Base-by-base conservation (phyloP, 2,113 vertebrate species). In the Anhinga anhinga region DNA sequence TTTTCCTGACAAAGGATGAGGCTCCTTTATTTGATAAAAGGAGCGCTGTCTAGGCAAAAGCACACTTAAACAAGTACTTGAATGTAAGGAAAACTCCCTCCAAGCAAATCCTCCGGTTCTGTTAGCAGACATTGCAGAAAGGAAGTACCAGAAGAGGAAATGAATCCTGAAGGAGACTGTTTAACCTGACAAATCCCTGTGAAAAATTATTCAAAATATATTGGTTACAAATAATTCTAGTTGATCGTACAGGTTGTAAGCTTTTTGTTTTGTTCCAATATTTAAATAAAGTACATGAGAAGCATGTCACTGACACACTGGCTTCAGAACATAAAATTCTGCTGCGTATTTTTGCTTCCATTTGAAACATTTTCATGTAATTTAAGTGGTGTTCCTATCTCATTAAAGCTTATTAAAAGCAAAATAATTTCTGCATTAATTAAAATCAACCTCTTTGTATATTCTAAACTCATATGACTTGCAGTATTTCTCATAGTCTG, bases 231-330 rank as follows among this genome's bases (percentile, higher is more conserved):
- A 67, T 62, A 88, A 82, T 55, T 88, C 18, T 55, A 29, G 12
- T 10, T 61, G 38, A 56, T 19, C 53, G 15, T 17, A 76, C 0
- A 1, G 6, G 7, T 49, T 11, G 2, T 3, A 52, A 50, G 34
- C 13, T 40, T 61, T 86, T 45, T 40, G 7, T 4, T 71, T 32
- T 42, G 26, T 58, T 62, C 34, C 49, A 5, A 29, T 69, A 82
- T 86, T 76, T 36, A 63, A 77, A 67, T 7, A 55, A 88, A 88
- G 73, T 4, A 18, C 15, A 38, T 4, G 3, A 69, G 0, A 5
- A 84, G 26, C 30, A 53, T 9, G 12, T 11, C 61, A 87, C 25
- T 52, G 30, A 62, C 5, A 40, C 16, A 65, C 4, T 13, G 14
- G 12, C 17, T 89, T 74, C 34, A 70, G 52, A 82, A 71, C 38